A percentile compares a stretch with the other conserved stretches of the same genome.
These are phyloP conservation scores for Bos indicus DNA, from an alignment of 2,113 vertebrate species.

Conservation along the genomic window DNA sequence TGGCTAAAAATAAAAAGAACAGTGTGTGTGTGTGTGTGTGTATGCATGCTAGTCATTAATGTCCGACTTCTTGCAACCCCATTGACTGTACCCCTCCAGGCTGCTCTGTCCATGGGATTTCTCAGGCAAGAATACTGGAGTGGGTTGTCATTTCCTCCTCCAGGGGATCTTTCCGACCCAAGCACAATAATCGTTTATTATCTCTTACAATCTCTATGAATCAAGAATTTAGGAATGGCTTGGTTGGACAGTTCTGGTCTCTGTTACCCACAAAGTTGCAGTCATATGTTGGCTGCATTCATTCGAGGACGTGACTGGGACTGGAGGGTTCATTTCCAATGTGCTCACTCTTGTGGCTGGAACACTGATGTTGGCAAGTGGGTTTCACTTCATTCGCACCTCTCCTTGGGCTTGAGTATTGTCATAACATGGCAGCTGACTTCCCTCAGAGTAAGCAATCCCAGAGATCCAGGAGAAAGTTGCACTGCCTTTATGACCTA, in stretches of 20 bases:
- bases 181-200: not conserved
- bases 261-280: not conserved
- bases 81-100: not conserved
- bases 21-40: not conserved
- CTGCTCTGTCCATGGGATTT: not conserved
- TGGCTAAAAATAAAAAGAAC: not conserved
- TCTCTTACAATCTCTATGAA: not conserved
- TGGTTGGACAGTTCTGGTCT: not conserved
- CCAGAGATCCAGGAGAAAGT: not conserved
- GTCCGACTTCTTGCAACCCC: accelerated
- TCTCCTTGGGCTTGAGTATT: not conserved
- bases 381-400: not conserved
- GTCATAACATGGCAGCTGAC: not conserved
- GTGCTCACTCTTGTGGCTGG: not conserved
- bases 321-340: not conserved
- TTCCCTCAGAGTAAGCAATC: not conserved
- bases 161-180: not conserved
- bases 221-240: not conserved
- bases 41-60: accelerated
- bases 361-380: not conserved
- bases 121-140: not conserved
- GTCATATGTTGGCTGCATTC: not conserved
- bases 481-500: not conserved
- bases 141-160: not conserved
- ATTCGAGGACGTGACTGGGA: not conserved